These are phyloP conservation scores for Myiotriccus ornatus DNA, from an alignment of 2,797 vertebrate genomes.

Conservation along the genomic window DNA sequence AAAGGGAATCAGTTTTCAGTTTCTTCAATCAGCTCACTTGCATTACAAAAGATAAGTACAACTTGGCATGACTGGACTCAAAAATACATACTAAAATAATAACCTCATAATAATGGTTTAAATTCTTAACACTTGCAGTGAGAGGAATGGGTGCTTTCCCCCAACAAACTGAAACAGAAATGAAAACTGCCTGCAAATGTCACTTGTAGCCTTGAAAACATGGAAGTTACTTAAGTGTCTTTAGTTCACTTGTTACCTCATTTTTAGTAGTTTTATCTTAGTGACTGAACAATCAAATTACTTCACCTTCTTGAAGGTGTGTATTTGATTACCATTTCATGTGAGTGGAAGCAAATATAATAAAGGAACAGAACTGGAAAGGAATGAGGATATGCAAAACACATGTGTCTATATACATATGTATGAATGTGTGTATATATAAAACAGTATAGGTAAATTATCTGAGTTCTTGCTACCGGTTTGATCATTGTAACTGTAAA, in stretches of 20 bases:
- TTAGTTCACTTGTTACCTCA: background rate
- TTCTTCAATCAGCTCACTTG: constrained; percentile 66
- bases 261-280: background rate
- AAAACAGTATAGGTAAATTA: background rate
- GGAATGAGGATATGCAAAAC: background rate
- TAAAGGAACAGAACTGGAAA: background rate
- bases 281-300: background rate
- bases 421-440: background rate
- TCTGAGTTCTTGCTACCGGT: background rate
- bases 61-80: constrained; percentile 61
- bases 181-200: background rate
- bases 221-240: background rate
- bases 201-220: constrained; percentile 4
- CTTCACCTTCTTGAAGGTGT: background rate
- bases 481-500: background rate
- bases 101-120: constrained; percentile 50
- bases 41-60: constrained; percentile 72
- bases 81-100: constrained; percentile 67
- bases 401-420: background rate
- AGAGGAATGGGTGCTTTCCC: constrained; percentile 2
- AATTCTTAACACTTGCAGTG: constrained; percentile 40
- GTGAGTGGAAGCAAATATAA: background rate
- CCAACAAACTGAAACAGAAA: background rate
- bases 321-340: background rate
- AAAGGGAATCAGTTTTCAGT: constrained; percentile 57